These are phyloP conservation scores for Odontomyia ornata DNA, from an alignment of 2,888 invertebrate genomes.

Conservation along the genomic window DNA sequence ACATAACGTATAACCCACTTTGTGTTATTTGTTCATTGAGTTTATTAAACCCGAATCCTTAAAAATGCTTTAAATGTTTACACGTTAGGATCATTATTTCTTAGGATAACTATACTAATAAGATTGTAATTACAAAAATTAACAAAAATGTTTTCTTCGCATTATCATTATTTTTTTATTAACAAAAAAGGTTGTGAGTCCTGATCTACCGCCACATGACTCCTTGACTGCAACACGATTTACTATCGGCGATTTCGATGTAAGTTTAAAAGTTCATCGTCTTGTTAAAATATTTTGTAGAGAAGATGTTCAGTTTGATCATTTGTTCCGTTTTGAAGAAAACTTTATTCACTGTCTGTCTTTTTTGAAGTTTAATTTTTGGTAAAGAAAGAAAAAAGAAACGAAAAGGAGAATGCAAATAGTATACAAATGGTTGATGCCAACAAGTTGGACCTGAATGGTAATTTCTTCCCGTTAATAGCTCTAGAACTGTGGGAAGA, in stretches of 20 bases:
- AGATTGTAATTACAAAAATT: not conserved
- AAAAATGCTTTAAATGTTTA: not conserved
- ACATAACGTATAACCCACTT: constrained; percentile 1
- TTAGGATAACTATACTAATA: not conserved
- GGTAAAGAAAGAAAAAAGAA: not conserved
- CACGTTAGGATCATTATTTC: not conserved
- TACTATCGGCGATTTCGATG: constrained; percentile 82
- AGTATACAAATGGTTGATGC: too few relatives aligned
- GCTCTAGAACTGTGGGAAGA: too few relatives aligned
- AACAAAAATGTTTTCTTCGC: constrained; percentile 45
- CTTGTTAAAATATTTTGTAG: not conserved
- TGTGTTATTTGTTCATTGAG: not conserved
- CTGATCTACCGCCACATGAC: constrained; percentile 71
- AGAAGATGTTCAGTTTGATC: constrained; percentile 40
- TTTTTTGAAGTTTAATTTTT: constrained; percentile 30
- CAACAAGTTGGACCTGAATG: too few relatives aligned
- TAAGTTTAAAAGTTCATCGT: constrained; percentile 64
- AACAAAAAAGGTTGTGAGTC: constrained; percentile 68
- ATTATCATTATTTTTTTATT: not conserved
- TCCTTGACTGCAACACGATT: constrained; percentile 68
- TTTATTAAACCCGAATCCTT: too few relatives aligned
- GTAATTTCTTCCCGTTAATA: too few relatives aligned
- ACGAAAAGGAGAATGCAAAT: too few relatives aligned
- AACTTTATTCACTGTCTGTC: not conserved
- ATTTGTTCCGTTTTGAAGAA: not conserved